Evolutionary conservation across 2,113 vertebrate species (phyloP), one percentile per base, ranked within the genome.

Genomic region (Corapipo altera): DNA sequence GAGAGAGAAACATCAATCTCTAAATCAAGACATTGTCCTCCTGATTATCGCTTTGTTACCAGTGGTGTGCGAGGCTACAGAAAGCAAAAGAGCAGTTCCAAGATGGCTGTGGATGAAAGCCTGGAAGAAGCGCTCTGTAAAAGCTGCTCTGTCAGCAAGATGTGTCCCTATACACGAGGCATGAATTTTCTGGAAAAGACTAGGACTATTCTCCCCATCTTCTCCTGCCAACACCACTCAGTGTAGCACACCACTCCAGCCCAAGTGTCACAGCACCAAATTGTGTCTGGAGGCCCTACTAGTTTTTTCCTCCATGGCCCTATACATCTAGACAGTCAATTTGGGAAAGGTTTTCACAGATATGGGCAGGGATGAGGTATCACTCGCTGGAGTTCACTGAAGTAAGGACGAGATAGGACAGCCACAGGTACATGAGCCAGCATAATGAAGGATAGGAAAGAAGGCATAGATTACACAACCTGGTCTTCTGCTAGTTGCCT

Each of bases 1-100:
- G 61, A 85, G 62, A 21, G 54, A 54, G 73, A 87, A 54, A 44
- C 33, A 89, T 82, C 70, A 79, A 39, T 85, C 16, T 17, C 62
- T 75, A 93, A 96, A 93, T 91, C 66, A 93, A 95, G 91, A 95
- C 41, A 79, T 93, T 91, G 54, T 94, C 61, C 43, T 92, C 17
- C 66, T 87, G 70, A 76, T 89, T 85, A 87, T 87, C 30, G 48
- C 52, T 91, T 86, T 94, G 61, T 79, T 95, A 41, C 37, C 28
- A 52, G n/a, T 79, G 58, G 44, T 72, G 22, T 78, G 17, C 82
- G 81, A 92, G 62, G 41, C 39, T 64, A 48, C 22, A 89, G 73
- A 82, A 95, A 86, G 73, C 69, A 89, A 87, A 65, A 91, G 37
- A 91, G 32, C 39, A 49, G 43, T 76, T 95, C 73, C 54, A 91